Base-by-base conservation (phyloP, 2,797 vertebrate species). In the Centroberyx gerrardi region DNA sequence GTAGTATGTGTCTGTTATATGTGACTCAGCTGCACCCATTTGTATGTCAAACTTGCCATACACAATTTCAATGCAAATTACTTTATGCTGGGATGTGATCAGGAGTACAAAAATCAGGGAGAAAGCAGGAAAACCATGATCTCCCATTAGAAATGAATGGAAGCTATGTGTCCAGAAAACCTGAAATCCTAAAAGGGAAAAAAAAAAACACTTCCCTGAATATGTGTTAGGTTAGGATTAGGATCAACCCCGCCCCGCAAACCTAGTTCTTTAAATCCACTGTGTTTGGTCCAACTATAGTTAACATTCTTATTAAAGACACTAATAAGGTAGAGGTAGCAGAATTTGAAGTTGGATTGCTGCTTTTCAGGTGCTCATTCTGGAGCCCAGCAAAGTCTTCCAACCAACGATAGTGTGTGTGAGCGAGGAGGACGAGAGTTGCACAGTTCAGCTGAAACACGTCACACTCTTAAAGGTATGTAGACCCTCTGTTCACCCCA, bases 321-420 rank as follows among this genome's bases (percentile, higher is more conserved):
- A 46, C 17, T 5, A 48, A 22, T 22, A 22, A 22, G 22, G 22
- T 14, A n/a, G 3, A 6, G 14, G 46, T 48, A 17, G 46, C 15
- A 7, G 8, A 27, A 27, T 51, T 14, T 42, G 5, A 3, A 36
- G 14, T 18, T 28, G 33, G n/a, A 1, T 65, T 42, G 13, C 40
- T 82, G 40, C 22, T 42, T 75, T 76, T 14, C 84, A 98, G 97
- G 96, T 97, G 10, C 95, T 98, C 28, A 86, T 98, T 62, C 85
- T 98, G 78, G 97, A 98, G 81, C 95, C 94, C 53, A 95, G 85
- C 78, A 97, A 96, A 89, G 84, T 96, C 49, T 91, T 97, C 54
- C 94, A 94, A 62, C 97, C 97, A 0, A 92, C 96, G 0, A 82
- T 86, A 13, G 93, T 98, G 28, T 90, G 84, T 9, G 92, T 97